Base-by-base conservation (phyloP, 2,797 vertebrate species). In the Thunnus albacares region DNA sequence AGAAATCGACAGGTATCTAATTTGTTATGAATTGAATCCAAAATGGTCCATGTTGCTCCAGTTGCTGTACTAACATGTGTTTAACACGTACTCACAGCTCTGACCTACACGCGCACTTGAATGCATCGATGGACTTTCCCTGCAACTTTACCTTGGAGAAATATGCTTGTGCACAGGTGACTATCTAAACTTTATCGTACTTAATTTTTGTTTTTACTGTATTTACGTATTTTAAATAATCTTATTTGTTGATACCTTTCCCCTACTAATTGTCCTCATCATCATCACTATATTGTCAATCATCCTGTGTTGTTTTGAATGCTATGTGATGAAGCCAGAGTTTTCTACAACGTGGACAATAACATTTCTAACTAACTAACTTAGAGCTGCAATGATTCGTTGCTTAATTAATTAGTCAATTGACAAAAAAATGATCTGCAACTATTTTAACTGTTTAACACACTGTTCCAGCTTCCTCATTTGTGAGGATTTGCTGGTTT, bases 121-220 rank as follows among this genome's bases (percentile, higher is more conserved):
- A 56, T 49, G 77, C 58, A 3, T 83, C 64, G 0, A 6, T 26
- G 38, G 45, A 66, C 0, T 76, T 87, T 61, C 12, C 88, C 56
- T 96, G 94, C 70, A 65, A 28, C 47, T 82, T 92, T 24, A 45
- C 83, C 38, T 18, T 95, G 74, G 85, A 92, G 61, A 49, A 84
- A 49, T 94, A 93, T 51, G 90, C 94, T 18, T 96, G 95, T 80
- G 71, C 93, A 79, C 24, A 88, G 91, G 95, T 95, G 75, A 89
- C 22, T 26, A 5, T 53, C 18, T 0, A 38, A 65, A 51, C 6
- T 18, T 51, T 51, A 7, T 18, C 6, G 2, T 45, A 13, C 14
- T 47, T 58, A 3, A 28, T 63, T 62, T 18, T 26, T 38, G 2
- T 33, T 33, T 26, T 41, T 7, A 26, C 26, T 56, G 13, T 28